Evolutionary conservation across 2,113 vertebrate genomes (phyloP).

Genomic region (Centrocercus urophasianus): DNA sequence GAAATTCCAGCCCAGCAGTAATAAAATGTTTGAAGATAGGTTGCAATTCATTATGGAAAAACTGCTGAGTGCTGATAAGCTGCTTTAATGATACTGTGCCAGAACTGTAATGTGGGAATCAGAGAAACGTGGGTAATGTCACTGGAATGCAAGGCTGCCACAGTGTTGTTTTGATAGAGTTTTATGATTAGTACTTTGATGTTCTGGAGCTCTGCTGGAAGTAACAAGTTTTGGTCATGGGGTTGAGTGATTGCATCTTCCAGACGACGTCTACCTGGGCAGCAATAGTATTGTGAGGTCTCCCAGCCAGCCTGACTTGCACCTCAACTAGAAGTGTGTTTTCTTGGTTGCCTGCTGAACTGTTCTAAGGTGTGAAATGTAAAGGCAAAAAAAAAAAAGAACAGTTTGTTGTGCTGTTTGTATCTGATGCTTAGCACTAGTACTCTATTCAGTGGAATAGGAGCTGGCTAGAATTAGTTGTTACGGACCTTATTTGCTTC

Average conservation of each 20-base stretch:
- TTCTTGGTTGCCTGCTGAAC: not conserved
- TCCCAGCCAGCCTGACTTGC: fast-evolving
- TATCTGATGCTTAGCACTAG: not conserved
- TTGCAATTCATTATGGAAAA: not conserved
- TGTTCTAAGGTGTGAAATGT: not conserved
- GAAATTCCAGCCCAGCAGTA: not conserved
- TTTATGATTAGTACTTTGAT: constrained; percentile 24
- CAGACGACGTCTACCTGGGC: not conserved
- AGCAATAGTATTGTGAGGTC: fast-evolving
- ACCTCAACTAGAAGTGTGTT: not conserved
- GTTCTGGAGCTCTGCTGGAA: not conserved
- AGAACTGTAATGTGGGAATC: not conserved
- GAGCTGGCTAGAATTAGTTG: not conserved
- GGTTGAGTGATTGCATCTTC: not conserved
- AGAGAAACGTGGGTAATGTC: not conserved
- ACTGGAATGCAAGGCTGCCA: not conserved
- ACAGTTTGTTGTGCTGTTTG: not conserved
- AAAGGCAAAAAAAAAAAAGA: not conserved
- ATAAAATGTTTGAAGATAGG: not conserved
- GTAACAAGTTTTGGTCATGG: not conserved
- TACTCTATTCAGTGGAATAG: not conserved
- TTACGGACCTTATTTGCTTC: not conserved
- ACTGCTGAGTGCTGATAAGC: not conserved
- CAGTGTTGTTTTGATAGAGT: not conserved
- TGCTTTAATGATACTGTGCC: not conserved